These are phyloP conservation scores for Nasua narica DNA, from an alignment of 2,797 vertebrate genomes.

Conservation along the genomic window DNA sequence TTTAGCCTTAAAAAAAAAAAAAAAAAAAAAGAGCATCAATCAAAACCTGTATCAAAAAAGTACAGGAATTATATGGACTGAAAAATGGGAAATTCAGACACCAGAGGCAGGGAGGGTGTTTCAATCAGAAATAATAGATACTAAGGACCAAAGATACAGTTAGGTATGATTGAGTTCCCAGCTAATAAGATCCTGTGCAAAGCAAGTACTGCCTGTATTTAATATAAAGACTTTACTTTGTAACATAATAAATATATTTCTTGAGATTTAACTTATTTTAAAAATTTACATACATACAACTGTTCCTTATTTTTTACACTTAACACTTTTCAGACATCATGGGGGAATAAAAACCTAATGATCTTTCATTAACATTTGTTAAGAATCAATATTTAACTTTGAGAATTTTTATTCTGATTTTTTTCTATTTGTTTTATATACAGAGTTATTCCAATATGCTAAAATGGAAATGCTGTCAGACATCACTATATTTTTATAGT, in stretches of 20 bases:
- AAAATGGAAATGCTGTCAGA: not conserved
- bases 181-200: not conserved
- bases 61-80: not conserved
- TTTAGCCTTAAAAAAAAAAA: not conserved
- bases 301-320: not conserved
- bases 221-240: not conserved
- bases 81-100: not conserved
- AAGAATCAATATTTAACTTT: not conserved
- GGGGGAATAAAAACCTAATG: not conserved
- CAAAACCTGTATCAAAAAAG: not conserved
- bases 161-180: not conserved
- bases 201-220: not conserved
- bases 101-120: not conserved
- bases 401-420: not conserved
- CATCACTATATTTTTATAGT: not conserved
- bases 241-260: not conserved
- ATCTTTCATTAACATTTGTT: not conserved
- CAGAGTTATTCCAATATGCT: not conserved
- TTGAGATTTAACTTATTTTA: slow-evolving; percentile 29
- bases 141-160: not conserved
- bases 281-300: not conserved
- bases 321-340: not conserved
- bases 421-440: not conserved
- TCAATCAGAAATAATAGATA: not conserved
- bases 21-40: not conserved